Percentiles rank a stretch among this genome's conserved stretches.
Conservation (phyloP, 2,888 invertebrate genomes). For the Ctenicera cuprea region DNA sequence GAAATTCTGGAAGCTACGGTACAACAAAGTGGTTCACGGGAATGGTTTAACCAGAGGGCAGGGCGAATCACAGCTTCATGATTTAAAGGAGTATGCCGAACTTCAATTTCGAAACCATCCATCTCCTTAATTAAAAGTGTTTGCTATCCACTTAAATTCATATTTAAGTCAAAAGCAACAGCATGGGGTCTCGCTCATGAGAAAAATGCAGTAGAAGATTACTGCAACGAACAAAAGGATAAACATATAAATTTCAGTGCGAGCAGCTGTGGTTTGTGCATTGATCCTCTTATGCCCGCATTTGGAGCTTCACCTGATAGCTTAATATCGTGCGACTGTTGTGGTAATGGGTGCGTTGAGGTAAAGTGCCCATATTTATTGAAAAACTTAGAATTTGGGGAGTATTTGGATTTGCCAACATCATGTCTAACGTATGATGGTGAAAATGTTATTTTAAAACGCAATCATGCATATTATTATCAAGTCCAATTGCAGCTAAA, state of each 20-base stretch:
- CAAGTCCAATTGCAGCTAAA: constrained; percentile 19
- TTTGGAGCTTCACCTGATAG: constrained; percentile 5
- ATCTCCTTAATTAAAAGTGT: background rate
- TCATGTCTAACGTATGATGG: background rate
- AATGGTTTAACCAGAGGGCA: background rate
- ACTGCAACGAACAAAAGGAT: background rate
- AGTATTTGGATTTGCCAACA: too few relatives aligned
- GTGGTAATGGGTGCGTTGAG: background rate
- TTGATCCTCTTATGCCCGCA: background rate
- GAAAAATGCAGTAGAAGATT: background rate
- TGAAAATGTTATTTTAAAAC: background rate
- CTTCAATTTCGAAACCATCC: background rate
- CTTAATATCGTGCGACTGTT: background rate
- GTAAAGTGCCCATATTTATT: background rate
- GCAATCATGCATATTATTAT: constrained; percentile 23
- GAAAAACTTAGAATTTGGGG: background rate
- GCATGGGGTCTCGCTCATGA: background rate
- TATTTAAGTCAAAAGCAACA: background rate
- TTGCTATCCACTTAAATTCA: background rate
- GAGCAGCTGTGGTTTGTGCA: background rate
- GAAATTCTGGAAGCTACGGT: background rate
- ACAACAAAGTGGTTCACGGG: background rate
- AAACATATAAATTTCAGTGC: background rate
- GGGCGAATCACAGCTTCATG: constrained; percentile 1
- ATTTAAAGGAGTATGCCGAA: constrained; percentile 6